Conservation (phyloP, 2,888 invertebrate genomes). For the Tuta absoluta region DNA sequence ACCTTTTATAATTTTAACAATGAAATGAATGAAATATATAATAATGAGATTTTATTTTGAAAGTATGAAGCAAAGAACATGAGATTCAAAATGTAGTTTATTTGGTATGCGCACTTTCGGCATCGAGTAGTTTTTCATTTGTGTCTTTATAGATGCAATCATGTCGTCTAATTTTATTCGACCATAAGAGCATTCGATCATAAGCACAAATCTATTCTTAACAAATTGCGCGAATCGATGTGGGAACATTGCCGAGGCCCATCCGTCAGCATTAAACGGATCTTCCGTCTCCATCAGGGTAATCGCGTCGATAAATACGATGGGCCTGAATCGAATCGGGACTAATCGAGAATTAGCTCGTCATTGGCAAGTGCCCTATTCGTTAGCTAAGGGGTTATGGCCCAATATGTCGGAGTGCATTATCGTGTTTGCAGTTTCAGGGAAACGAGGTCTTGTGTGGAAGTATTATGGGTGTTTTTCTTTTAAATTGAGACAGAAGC, state of each 20-base stretch:
- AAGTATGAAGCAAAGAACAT: too few relatives aligned
- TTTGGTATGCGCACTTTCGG: too few relatives aligned
- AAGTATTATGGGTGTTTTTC: neutral
- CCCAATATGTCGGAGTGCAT: neutral
- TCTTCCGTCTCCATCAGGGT: conserved; percentile 65
- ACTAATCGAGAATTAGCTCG: conserved; percentile 57
- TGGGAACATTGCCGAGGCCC: conserved; percentile 41
- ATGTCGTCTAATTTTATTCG: too few relatives aligned
- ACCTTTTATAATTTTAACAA: neutral
- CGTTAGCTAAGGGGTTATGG: conserved; percentile 20
- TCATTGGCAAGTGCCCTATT: conserved; percentile 39
- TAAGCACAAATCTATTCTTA: neutral
- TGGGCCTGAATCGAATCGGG: conserved; percentile 48
- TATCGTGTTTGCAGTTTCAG: neutral
- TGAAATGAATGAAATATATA: neutral
- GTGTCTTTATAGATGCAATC: too few relatives aligned
- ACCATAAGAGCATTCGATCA: neutral
- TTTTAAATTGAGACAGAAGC: too few relatives aligned
- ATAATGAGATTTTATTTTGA: too few relatives aligned
- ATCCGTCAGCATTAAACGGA: conserved; percentile 65
- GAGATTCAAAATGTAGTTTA: too few relatives aligned
- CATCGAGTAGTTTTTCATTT: too few relatives aligned
- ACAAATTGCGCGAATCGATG: conserved; percentile 22
- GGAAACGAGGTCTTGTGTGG: neutral
- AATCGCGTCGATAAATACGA: conserved; percentile 66